Conservation (phyloP, 1,140 invertebrate species). For the Drosophila melanogaster region Release_6_plus_ISO1_MT NC_004354.4:14828501-14829000, state of each 20-base stretch:
- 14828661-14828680: conserved; percentile 55
- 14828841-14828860: conserved; percentile 15
- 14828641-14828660: conserved; percentile 67
- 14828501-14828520: conserved; percentile 1
- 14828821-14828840: conserved; percentile 48
- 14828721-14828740: conserved; percentile 21
- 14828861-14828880: conserved; percentile 43
- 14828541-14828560: conserved; percentile 9
- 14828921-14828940: conserved; percentile 28
- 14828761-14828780: conserved; percentile 22
- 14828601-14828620: conserved; percentile 20
- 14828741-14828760: conserved; percentile 28
- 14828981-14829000: background rate
- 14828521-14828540: conserved; percentile 1
- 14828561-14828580: background rate
- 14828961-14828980: conserved; percentile 1
- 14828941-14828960: conserved; percentile 34
- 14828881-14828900: conserved; percentile 14
- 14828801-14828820: conserved; percentile 72
- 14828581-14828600: background rate
- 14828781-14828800: conserved; percentile 57
- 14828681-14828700: conserved; percentile 48
- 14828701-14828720: conserved; percentile 42
- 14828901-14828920: conserved; percentile 13
- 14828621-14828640: conserved; percentile 18